Evolutionary conservation across 2,797 vertebrate species (phyloP), one percentile per base, ranked within the genome.

Genomic region (Cheirogaleus major): DNA sequence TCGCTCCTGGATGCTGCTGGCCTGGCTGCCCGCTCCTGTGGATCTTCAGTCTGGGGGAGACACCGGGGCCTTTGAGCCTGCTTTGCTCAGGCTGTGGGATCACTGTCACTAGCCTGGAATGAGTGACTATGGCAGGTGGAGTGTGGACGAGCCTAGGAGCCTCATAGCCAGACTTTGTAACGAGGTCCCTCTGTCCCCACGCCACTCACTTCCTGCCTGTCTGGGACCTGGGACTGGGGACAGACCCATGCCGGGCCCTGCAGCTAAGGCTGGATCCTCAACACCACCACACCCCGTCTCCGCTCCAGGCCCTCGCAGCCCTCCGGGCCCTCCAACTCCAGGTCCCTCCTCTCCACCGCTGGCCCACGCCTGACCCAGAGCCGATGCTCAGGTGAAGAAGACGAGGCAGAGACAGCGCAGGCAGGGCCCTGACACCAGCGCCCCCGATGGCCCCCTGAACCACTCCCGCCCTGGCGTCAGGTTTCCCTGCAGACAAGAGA

Each of bases 21-120:
- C 38, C 20, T 63, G 69, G 55, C 57, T n/a, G n/a, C 43, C 55
- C 79, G 57, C 48, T 95, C 52, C 70, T 92, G 14, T 2, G 35
- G 8, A 23, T 76, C 88, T 96, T 96, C 91, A 80, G 88, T 75
- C 95, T 95, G 57, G 20, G 48, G 38, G 65, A 79, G n/a, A 84
- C 22, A 57, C 25, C 5, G 30, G 50, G 20, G 75, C 52, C 41
- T 65, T 30, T 65, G 78, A 83, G 69, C 43, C 32, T 48, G 38
- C 5, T 91, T 65, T 86, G 32, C 45, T 63, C 52, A 55, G 63
- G 20, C 13, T 35, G 13, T 8, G 14, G 22, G 43, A 35, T 52
- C 41, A 22, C 20, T 65, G 25, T 45, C 35, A 20, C 35, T 45
- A 82, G 45, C 55, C 45, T 38, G 32, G 30, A 78, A 13, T 5